Evolutionary conservation across 2,113 vertebrate species (phyloP).

Genomic region (Plotosus lineatus): DNA sequence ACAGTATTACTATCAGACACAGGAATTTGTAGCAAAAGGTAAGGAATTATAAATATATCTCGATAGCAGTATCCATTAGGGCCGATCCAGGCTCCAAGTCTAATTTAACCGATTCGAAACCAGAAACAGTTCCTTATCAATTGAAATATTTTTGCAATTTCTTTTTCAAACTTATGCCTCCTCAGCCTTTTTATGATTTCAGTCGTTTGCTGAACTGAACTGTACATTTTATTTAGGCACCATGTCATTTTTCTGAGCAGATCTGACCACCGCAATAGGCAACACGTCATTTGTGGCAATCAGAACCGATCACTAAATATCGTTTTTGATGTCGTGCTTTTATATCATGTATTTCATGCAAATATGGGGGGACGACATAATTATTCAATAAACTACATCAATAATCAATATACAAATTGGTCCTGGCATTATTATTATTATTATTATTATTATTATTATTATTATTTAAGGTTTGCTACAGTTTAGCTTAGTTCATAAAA

Average conservation of each 20-base stretch:
- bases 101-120: not conserved
- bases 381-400: no score
- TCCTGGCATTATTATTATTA: not conserved
- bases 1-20: not conserved
- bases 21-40: conserved; percentile 18
- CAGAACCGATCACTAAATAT: conserved; percentile 26
- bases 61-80: not conserved
- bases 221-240: not conserved
- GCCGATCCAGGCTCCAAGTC: not conserved
- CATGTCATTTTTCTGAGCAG: conserved; percentile 40
- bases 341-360: not conserved
- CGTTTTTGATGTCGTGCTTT: not conserved
- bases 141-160: not conserved
- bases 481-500: not conserved
- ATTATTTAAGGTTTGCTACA: no score
- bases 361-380: no score
- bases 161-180: not conserved
- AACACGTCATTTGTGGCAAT: conserved; percentile 32
- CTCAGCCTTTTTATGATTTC: not conserved
- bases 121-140: not conserved
- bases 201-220: not conserved
- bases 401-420: not conserved
- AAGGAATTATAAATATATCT: not conserved
- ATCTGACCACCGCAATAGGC: conserved; percentile 9
- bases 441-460: not conserved